phyloP scores from a whole-genome alignment of 2,797 vertebrate species.

The Sciurus vulgaris region DNA sequence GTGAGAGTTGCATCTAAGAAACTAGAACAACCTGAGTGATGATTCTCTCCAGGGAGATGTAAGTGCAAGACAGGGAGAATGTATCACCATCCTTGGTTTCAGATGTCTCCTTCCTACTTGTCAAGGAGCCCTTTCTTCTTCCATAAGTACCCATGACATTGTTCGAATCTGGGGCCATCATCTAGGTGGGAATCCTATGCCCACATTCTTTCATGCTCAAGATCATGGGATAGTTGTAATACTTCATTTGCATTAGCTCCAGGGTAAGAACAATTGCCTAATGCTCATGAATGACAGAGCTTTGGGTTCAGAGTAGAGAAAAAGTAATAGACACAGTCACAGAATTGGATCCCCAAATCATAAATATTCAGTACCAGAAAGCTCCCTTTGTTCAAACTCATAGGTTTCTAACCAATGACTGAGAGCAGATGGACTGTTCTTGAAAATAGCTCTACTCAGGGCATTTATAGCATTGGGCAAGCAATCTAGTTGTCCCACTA shows the following conservation, averaged over 20 bases:
- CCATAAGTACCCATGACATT: background rate
- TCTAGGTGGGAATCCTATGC: background rate
- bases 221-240: background rate
- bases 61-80: background rate
- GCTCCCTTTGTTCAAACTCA: background rate
- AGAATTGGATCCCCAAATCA: background rate
- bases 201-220: too few relatives aligned
- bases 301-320: background rate
- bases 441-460: background rate
- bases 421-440: slow-evolving; percentile 30
- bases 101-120: background rate
- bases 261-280: background rate
- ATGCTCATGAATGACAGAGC: background rate
- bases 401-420: slow-evolving; percentile 2
- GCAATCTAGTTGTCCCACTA: background rate
- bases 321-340: background rate
- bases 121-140: background rate
- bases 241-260: background rate
- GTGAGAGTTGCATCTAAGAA: background rate
- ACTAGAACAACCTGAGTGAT: background rate
- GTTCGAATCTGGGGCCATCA: background rate
- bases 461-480: background rate
- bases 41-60: background rate
- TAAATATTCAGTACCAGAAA: background rate
- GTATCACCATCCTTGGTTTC: background rate